Percentiles rank a stretch among this genome's conserved stretches.
Conservation (phyloP, 2,888 invertebrate genomes). For the Cephus spinipes region DNA sequence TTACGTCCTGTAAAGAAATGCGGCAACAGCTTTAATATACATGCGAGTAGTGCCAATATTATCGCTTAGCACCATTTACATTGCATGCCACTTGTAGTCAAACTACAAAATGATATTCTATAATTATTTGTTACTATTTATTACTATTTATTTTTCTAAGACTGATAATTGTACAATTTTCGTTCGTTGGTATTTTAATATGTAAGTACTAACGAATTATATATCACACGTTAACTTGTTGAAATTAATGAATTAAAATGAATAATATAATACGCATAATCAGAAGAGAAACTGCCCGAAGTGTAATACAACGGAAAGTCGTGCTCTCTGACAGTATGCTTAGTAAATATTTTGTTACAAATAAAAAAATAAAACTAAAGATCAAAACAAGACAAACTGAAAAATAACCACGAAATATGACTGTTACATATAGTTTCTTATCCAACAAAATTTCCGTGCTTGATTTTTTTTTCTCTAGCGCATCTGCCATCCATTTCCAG, state of each 20-base stretch:
- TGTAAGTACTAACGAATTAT: neutral
- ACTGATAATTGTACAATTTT: neutral
- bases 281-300: neutral
- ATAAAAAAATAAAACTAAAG: neutral
- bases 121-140: slow-evolving; percentile 33
- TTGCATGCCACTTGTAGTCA: neutral
- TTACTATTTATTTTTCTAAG: slow-evolving; percentile 27
- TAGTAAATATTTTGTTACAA: neutral
- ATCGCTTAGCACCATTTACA: neutral
- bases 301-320: neutral
- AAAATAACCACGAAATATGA: neutral
- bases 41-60: neutral
- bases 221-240: neutral
- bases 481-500: neutral
- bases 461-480: neutral
- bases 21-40: neutral
- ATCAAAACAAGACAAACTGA: neutral
- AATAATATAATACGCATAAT: neutral
- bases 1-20: slow-evolving; percentile 41
- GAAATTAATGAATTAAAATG: neutral
- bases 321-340: neutral
- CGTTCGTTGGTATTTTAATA: neutral
- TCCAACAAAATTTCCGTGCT: neutral
- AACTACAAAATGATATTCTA: neutral
- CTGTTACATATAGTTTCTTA: neutral